Percentiles rank a stretch among this genome's conserved stretches.
These are phyloP conservation scores for Microctenopoma lineatum DNA, from an alignment of 2,797 vertebrate species.

Conservation along the genomic window DNA sequence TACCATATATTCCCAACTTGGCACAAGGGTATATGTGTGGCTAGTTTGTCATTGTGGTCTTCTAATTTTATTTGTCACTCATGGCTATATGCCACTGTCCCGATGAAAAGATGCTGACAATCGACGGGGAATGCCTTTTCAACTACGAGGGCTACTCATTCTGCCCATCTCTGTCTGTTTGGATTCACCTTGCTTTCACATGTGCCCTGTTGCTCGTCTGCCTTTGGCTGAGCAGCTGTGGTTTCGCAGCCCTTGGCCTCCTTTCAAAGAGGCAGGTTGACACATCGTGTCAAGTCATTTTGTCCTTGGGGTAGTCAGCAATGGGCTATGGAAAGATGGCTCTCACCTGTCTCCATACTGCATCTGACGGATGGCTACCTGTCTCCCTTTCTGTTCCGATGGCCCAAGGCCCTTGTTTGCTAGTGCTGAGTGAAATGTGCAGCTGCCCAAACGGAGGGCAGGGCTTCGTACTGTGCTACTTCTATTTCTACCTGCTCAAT, in stretches of 20 bases:
- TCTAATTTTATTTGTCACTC: constrained; percentile 55
- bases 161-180: constrained; percentile 27
- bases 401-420: constrained; percentile 77
- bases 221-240: constrained; percentile 79
- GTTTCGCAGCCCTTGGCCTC: constrained; percentile 77
- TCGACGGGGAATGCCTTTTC: constrained; percentile 45
- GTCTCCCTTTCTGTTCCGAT: constrained; percentile 83
- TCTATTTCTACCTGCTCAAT: constrained; percentile 19
- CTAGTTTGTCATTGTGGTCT: constrained; percentile 36
- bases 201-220: constrained; percentile 63
- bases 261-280: constrained; percentile 77
- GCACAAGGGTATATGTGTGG: constrained; percentile 46
- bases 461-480: constrained; percentile 12
- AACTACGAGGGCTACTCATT: constrained; percentile 34
- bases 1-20: constrained; percentile 61
- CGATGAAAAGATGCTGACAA: constrained; percentile 46
- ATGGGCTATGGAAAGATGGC: constrained; percentile 86
- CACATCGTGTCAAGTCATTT: constrained; percentile 88
- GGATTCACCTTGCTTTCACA: constrained; percentile 38
- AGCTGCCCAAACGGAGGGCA: constrained; percentile 76
- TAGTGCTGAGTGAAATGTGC: constrained; percentile 80
- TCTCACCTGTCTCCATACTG: constrained; percentile 87
- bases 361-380: constrained; percentile 88
- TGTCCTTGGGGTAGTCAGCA: constrained; percentile 88
- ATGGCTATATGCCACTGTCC: constrained; percentile 39